Conservation (phyloP, 2,888 invertebrate species). For the Torymus texanus region DNA sequence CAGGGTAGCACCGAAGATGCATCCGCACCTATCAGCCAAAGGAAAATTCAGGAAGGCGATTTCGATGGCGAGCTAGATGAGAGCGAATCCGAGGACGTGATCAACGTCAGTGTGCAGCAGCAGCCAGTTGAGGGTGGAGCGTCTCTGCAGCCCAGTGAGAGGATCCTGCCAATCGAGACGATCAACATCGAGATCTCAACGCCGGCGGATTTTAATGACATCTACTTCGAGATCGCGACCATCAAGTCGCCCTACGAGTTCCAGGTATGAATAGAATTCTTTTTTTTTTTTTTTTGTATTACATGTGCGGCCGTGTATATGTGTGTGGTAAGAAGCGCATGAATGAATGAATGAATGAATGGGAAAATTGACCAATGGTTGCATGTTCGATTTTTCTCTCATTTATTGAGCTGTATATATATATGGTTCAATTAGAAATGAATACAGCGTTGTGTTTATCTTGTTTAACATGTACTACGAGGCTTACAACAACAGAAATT, state of each 20-base stretch:
- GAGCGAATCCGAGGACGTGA: constrained; percentile 79
- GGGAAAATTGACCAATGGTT: too few species aligned
- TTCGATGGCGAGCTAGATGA: constrained; percentile 81
- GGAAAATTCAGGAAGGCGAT: constrained; percentile 66
- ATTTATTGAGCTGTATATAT: background rate
- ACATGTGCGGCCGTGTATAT: too few species aligned
- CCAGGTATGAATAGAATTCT: constrained; percentile 80
- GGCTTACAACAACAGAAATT: too few species aligned
- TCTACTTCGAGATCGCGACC: constrained; percentile 92
- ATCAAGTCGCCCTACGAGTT: constrained; percentile 93
- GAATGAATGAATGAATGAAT: too few species aligned
- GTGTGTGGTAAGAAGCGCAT: too few species aligned
- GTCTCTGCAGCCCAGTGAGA: constrained; percentile 65
- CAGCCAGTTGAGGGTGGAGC: constrained; percentile 55
- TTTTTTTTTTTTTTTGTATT: too few species aligned
- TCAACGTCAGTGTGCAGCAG: constrained; percentile 69
- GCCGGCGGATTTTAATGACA: constrained; percentile 88
- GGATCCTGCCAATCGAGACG: constrained; percentile 83
- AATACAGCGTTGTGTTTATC: too few species aligned
- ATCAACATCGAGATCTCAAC: constrained; percentile 92
- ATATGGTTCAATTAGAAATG: too few species aligned
- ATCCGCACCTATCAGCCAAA: constrained; percentile 61
- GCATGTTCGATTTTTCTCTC: too few species aligned
- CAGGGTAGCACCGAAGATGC: constrained; percentile 59
- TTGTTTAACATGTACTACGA: too few species aligned